Base-by-base conservation (phyloP, 2,113 vertebrate species). In the Asarcornis scutulata region DNA sequence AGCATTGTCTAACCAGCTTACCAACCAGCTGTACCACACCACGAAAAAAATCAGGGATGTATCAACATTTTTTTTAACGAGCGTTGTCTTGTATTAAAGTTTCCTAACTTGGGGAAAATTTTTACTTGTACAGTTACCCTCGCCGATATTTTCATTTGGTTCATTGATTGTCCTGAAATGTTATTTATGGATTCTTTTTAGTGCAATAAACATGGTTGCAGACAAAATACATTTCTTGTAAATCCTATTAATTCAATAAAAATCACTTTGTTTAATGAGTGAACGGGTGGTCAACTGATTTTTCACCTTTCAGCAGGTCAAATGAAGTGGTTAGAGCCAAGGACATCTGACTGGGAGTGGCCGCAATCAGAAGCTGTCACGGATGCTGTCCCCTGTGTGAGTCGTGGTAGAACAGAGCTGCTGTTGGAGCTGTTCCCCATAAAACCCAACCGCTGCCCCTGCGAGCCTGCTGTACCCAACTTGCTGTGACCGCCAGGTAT, bases 241-340 rank as follows among this genome's bases (percentile, higher is more conserved):
- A 96, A 89, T 95, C 83, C 92, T 86, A 23, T 81, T 27, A 86
- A 90, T 96, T 96, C 93, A 97, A 94, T 98, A 97, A 98, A 97
- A 96, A 96, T 97, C 67, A 75, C 95, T 95, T 91, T 96, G 94
- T 86, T 97, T 64, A 27, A 93, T 31, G 74, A 81, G 50, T 1
- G 3, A 3, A 71, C 76, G 17, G 48, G 17, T 17, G 13, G 40
- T n/a, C 13, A 18, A 4, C 6, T 76, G 34, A 11, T 40, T 29
- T 29, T 63, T 88, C 64, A 7, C 52, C 18, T 90, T 56, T 29
- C 3, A 21, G 26, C 48, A 26, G 1, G 1, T n/a, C 14, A 27
- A 2, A 25, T 14, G 8, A 77, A 52, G 7, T 1, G 0, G 13
- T 50, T 6, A 3, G 0, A n/a, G 34, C 14, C 48, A 29, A 25